Conservation (phyloP, 2,113 vertebrate genomes). For the Macrotus californicus region DNA sequence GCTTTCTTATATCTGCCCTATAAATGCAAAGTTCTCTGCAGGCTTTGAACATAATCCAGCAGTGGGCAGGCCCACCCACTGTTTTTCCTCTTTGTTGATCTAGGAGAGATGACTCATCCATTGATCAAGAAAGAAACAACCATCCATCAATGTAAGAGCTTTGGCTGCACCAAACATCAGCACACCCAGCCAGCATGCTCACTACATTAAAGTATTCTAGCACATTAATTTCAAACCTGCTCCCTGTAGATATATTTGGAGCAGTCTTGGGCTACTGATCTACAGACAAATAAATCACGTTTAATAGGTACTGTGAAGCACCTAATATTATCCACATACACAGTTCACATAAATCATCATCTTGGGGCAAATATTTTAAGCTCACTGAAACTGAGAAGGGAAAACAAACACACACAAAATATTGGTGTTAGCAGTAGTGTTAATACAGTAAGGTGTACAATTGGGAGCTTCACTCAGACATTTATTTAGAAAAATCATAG, state of each 20-base stretch:
- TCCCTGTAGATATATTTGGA: slow-evolving; percentile 60
- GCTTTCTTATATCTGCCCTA: slow-evolving; percentile 13
- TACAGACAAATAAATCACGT: slow-evolving; percentile 64
- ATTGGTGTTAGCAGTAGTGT: neutral
- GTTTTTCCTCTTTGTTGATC: slow-evolving; percentile 58
- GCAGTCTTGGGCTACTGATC: slow-evolving; percentile 18
- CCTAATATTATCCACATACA: slow-evolving; percentile 38
- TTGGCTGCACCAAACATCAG: slow-evolving; percentile 47
- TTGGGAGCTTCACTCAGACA: neutral
- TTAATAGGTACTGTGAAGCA: slow-evolving; percentile 41
- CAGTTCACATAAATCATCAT: slow-evolving; percentile 28
- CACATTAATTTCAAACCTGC: slow-evolving; percentile 63
- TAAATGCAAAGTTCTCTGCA: slow-evolving; percentile 37
- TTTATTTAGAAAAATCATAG: neutral
- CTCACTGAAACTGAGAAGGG: neutral
- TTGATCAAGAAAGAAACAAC: slow-evolving; percentile 59
- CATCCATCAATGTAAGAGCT: slow-evolving; percentile 63
- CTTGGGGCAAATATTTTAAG: slow-evolving; percentile 36
- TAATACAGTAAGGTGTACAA: neutral
- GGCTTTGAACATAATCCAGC: slow-evolving; percentile 54
- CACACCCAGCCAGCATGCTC: slow-evolving; percentile 21
- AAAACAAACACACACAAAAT: neutral
- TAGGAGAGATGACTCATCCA: slow-evolving; percentile 54
- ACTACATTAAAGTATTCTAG: neutral
- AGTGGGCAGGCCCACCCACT: slow-evolving; percentile 50